Base-by-base conservation (phyloP, 2,888 invertebrate species). In the Mamestra brassicae region DNA sequence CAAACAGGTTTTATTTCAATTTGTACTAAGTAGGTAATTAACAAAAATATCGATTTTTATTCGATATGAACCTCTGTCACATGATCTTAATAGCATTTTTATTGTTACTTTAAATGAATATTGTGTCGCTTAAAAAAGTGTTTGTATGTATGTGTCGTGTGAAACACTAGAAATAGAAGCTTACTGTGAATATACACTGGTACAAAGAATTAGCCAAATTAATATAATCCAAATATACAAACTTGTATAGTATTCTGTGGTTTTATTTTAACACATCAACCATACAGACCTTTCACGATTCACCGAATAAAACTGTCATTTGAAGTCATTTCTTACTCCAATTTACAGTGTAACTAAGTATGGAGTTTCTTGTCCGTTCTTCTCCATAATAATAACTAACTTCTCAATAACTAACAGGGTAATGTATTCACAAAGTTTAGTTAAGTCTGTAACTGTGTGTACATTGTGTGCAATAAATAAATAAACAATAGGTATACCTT, bases 201-300 rank as follows among this genome's bases (percentile, higher is more conserved):
- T 93, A 93, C 92, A 93, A 93, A 92, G 87, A 92, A 86, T 84
- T 92, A 93, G 93, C 92, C 92, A 93, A 94, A 94, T 89, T 89
- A 89, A 90, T 88, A 86, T 80, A 89, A 92, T 90, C 73, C 91
- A 92, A 92, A 89, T 85, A 87, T 90, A 89, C 89, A 88, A 74
- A 85, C 73, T 88, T 89, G 70, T 73, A 80, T 74, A 81, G 26
- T 61, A 71, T 75, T 78, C 3, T 80, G 74, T 73, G 36, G 80
- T 84, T 76, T 84, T 70, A 80, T 87, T 84, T 66, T 58, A 55
- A 65, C 42, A 3, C 3, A 2, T 17, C 13, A 13, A 4, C 7
- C 15, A 6, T 57, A 57, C 57, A 57, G 1, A 4, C 26, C 11
- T 5, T 34, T 57, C 57, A 8, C 6, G 42, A 7, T 42, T 42